Evolutionary conservation across 2,888 invertebrate genomes (phyloP).

Genomic region (Laothoe populi): DNA sequence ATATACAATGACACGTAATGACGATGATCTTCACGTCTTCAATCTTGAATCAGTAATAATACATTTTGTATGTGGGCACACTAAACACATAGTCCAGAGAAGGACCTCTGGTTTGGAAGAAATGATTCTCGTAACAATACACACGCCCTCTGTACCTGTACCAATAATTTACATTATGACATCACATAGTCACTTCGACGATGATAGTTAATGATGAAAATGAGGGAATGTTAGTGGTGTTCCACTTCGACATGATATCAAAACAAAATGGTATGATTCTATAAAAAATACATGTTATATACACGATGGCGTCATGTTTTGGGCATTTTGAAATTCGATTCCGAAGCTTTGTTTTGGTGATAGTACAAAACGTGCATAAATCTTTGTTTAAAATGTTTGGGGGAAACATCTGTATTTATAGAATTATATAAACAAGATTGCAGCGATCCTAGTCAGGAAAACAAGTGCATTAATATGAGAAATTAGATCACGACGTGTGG

Average conservation of each 20-base stretch:
- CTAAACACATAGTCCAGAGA: slow-evolving; percentile 82
- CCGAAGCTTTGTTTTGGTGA: slow-evolving; percentile 5
- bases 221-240: slow-evolving; percentile 1
- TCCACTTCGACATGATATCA: not conserved
- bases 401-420: slow-evolving; percentile 7
- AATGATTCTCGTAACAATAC: slow-evolving; percentile 84
- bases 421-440: slow-evolving; percentile 18
- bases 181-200: slow-evolving; percentile 13
- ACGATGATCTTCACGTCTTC: slow-evolving; percentile 42
- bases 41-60: slow-evolving; percentile 70
- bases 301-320: not conserved
- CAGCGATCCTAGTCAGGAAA: slow-evolving; percentile 2
- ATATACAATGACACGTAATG: slow-evolving; percentile 55
- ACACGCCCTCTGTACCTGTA: slow-evolving; percentile 84
- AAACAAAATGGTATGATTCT: slow-evolving; percentile 9
- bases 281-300: not conserved
- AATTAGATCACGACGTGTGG: slow-evolving; percentile 54
- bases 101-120: slow-evolving; percentile 80
- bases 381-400: not conserved
- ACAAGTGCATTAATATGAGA: slow-evolving; percentile 38
- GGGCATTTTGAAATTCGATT: not conserved
- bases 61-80: slow-evolving; percentile 82
- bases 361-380: slow-evolving; percentile 16
- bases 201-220: slow-evolving; percentile 13
- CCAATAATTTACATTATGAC: slow-evolving; percentile 61